A percentile compares a stretch with the other conserved stretches of the same genome.
phyloP scores from a whole-genome alignment of 1,140 invertebrate genomes.

The Procambarus virginalis region DNA sequence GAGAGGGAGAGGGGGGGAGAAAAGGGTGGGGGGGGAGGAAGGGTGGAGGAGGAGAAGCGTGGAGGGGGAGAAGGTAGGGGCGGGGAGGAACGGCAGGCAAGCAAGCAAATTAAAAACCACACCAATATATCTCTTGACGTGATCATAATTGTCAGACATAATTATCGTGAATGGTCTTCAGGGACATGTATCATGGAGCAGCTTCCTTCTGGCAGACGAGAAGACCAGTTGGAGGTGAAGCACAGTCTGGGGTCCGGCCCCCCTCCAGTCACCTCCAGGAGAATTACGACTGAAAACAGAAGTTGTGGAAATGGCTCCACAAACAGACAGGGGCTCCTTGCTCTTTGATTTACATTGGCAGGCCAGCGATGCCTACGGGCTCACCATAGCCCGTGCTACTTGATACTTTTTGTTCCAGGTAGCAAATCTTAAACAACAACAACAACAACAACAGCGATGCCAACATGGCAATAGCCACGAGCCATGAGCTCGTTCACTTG shows the following conservation, averaged over 20 bases:
- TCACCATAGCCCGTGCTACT: no score
- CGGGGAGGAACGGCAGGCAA: neutral
- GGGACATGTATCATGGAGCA: slow-evolving; percentile 52
- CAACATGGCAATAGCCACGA: no score
- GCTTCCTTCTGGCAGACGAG: slow-evolving; percentile 60
- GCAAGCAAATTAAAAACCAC: slow-evolving; percentile 58
- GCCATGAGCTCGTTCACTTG: no score
- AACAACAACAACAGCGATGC: no score
- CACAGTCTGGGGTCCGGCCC: slow-evolving; percentile 50
- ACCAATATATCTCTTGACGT: slow-evolving; percentile 28
- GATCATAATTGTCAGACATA: slow-evolving; percentile 65
- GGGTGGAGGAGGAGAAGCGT: neutral
- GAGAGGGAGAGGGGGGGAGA: neutral
- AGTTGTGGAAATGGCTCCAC: slow-evolving; percentile 61
- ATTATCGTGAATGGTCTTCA: slow-evolving; percentile 59
- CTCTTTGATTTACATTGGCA: slow-evolving; percentile 61
- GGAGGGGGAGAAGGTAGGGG: neutral
- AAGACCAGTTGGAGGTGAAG: slow-evolving; percentile 38
- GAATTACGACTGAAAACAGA: slow-evolving; percentile 60
- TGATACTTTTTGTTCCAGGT: no score
- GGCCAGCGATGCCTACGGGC: neutral
- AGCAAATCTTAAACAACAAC: no score
- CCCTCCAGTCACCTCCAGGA: slow-evolving; percentile 36
- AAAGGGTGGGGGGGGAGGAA: no score
- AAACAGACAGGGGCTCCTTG: slow-evolving; percentile 61